Percentiles rank a stretch among this genome's conserved stretches.
Evolutionary conservation across 2,797 vertebrate species (phyloP).

Genomic region (Gambelia wislizenii): DNA sequence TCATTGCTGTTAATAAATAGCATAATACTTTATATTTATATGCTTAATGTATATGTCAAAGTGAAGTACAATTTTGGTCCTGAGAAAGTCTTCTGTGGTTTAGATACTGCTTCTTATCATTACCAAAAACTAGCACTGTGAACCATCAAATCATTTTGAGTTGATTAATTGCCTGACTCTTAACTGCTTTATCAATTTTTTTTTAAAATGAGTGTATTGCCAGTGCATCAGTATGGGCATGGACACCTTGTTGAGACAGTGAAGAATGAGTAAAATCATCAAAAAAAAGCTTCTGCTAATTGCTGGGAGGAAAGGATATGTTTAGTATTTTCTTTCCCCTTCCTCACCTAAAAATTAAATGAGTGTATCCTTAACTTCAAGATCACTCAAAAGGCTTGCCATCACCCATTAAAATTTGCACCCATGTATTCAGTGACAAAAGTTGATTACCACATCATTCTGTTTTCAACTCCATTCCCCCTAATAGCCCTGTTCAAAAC

Average conservation of each 20-base stretch:
- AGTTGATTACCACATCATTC: not conserved
- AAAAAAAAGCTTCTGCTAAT: not conserved
- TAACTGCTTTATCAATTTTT: not conserved
- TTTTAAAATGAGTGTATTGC: not conserved
- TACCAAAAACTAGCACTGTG: not conserved
- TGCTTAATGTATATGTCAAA: not conserved
- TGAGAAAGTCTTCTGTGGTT: not conserved
- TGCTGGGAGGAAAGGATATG: not conserved
- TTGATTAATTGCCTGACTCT: slow-evolving; percentile 7
- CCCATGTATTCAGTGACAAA: not conserved
- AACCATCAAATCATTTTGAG: slow-evolving; percentile 5
- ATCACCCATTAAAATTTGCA: not conserved
- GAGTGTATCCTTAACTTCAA: not conserved
- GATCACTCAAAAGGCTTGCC: not conserved
- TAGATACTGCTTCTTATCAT: not conserved
- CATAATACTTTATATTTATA: not conserved
- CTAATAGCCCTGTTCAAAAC: not conserved
- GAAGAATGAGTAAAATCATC: slow-evolving; percentile 7
- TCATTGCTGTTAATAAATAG: not conserved
- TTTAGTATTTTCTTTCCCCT: not conserved
- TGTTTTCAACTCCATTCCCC: not conserved
- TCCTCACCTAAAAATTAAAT: not conserved
- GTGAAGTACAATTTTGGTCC: not conserved
- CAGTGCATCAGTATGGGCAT: slow-evolving; percentile 2
- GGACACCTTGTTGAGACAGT: not conserved